Conservation (phyloP, 2,113 vertebrate species). For the Zosterops pallidus region DNA sequence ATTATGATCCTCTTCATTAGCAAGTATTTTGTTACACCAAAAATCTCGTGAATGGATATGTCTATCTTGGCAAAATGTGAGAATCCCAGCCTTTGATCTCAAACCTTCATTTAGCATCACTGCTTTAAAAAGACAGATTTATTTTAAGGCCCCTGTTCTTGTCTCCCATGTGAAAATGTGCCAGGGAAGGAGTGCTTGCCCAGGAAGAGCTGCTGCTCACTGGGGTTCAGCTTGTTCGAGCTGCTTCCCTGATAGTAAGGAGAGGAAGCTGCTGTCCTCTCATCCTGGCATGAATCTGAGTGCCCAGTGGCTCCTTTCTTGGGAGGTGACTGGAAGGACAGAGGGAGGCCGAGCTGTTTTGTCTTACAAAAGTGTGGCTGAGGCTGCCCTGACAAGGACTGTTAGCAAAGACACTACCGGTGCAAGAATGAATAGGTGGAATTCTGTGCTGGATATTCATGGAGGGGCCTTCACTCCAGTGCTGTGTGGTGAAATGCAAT, state of each 20-base stretch:
- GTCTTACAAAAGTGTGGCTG: neutral
- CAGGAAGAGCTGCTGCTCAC: neutral
- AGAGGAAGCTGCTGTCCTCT: neutral
- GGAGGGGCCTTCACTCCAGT: neutral
- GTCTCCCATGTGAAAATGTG: neutral
- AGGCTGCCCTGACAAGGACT: fast-evolving
- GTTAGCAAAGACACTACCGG: neutral
- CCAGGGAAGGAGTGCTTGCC: neutral
- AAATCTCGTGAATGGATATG: conserved; percentile 57
- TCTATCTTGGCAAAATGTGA: conserved; percentile 60
- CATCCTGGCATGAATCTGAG: neutral
- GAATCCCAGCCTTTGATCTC: conserved; percentile 64
- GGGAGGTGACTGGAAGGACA: neutral
- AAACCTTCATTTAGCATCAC: conserved; percentile 24
- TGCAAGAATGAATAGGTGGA: neutral
- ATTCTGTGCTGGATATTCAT: neutral
- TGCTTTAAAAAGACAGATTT: conserved; percentile 59
- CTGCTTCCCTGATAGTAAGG: neutral
- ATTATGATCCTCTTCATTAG: conserved; percentile 68
- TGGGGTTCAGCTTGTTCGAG: neutral
- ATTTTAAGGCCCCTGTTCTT: conserved; percentile 52
- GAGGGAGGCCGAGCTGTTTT: neutral
- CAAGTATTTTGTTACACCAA: conserved; percentile 63
- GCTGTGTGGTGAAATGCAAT: neutral
- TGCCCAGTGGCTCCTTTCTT: neutral